phyloP scores from a whole-genome alignment of 2,888 invertebrate genomes.

The Drosophila maculinotata region DNA sequence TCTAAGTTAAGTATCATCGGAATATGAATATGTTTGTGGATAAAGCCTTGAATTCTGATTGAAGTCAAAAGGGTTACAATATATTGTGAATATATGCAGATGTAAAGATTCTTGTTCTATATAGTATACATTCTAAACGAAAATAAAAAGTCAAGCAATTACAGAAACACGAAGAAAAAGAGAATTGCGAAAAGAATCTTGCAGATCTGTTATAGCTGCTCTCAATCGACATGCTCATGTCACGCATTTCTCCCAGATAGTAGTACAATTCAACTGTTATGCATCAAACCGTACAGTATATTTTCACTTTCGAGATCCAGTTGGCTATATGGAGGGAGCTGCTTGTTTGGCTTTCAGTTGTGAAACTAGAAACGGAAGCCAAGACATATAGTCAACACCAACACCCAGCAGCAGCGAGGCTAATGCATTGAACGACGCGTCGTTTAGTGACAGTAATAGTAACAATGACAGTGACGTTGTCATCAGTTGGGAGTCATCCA shows the following conservation, averaged over 20 bases:
- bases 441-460: conserved; percentile 9
- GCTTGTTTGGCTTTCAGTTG: conserved; percentile 60
- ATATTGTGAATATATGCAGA: no score
- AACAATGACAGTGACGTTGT: conserved; percentile 32
- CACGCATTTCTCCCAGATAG: conserved; percentile 5
- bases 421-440: conserved; percentile 19
- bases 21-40: no score
- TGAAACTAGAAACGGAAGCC: conserved; percentile 63
- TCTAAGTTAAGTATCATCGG: not conserved
- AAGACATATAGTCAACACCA: conserved; percentile 35
- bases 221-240: conserved; percentile 3
- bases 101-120: no score
- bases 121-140: no score
- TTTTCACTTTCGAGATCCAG: conserved; percentile 65
- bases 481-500: conserved; percentile 35
- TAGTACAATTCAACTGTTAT: conserved; percentile 12
- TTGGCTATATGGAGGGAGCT: conserved; percentile 6
- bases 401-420: conserved; percentile 22
- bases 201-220: conserved; percentile 5
- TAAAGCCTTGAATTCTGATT: no score
- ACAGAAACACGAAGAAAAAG: not conserved
- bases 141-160: no score
- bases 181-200: not conserved
- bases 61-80: no score
- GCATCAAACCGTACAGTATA: conserved; percentile 35